phyloP scores from a whole-genome alignment of 1,140 invertebrate species.

The Pinna nobilis region DNA sequence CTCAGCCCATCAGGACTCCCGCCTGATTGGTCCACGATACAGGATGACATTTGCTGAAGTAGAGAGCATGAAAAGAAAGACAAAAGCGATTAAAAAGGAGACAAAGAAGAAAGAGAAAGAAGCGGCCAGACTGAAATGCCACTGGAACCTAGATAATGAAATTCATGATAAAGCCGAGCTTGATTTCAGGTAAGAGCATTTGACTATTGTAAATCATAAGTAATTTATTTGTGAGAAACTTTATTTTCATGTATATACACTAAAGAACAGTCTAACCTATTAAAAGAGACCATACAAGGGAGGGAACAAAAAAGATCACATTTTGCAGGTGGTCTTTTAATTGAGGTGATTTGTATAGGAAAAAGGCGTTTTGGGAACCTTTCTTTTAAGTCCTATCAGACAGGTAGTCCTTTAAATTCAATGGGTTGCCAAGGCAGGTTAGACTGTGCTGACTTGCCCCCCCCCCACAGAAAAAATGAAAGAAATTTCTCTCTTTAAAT shows the following conservation, averaged over 20 bases:
- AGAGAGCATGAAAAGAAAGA: constrained; percentile 54
- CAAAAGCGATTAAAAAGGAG: constrained; percentile 61
- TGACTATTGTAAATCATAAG: not conserved
- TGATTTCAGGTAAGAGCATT: constrained; percentile 58
- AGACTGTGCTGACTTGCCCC: too few relatives aligned
- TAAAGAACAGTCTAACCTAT: not conserved
- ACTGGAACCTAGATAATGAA: constrained; percentile 70
- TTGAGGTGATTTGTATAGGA: too few relatives aligned
- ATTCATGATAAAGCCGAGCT: constrained; percentile 53
- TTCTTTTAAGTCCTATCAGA: too few relatives aligned
- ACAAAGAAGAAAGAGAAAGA: constrained; percentile 63
- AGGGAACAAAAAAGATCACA: not conserved
- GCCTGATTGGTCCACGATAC: constrained; percentile 60
- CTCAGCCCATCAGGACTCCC: constrained; percentile 35
- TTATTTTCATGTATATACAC: not conserved
- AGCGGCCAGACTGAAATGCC: constrained; percentile 56
- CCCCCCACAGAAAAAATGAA: too few relatives aligned
- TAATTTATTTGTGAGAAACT: not conserved
- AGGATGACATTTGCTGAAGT: constrained; percentile 61
- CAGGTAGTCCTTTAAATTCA: too few relatives aligned
- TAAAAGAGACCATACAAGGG: too few relatives aligned
- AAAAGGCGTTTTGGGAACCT: too few relatives aligned
- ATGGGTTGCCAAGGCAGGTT: too few relatives aligned
- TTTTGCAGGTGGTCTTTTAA: not conserved
- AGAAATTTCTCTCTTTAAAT: too few relatives aligned